phyloP scores from a whole-genome alignment of 2,888 invertebrate genomes.

The Rhogogaster chlorosoma region DNA sequence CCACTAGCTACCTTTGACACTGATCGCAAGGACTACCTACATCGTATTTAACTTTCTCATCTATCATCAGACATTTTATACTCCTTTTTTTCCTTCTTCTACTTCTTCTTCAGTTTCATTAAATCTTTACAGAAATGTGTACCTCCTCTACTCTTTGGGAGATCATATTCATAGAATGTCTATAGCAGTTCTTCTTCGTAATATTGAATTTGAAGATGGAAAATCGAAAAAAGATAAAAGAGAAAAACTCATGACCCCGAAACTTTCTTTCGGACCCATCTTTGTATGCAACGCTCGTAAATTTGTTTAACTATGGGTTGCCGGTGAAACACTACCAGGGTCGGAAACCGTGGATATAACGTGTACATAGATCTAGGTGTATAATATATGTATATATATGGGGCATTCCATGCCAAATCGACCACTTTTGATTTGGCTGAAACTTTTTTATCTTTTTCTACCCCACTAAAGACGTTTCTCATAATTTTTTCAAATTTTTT shows the following conservation, averaged over 20 bases:
- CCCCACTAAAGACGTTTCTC: no score
- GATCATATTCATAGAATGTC: neutral
- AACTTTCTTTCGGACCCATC: slow-evolving; percentile 16
- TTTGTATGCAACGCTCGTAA: slow-evolving; percentile 24
- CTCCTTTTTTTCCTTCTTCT: neutral
- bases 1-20: neutral
- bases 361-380: neutral
- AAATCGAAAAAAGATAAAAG: neutral
- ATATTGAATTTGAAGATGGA: neutral
- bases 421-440: no score
- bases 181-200: neutral
- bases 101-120: neutral
- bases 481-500: no score
- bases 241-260: neutral
- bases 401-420: no score
- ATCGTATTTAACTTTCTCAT: neutral
- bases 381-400: neutral
- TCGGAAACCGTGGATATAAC: neutral
- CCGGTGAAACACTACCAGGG: neutral
- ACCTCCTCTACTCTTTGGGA: neutral
- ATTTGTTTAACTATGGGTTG: slow-evolving; percentile 12
- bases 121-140: neutral
- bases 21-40: neutral
- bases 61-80: neutral
- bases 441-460: no score